A percentile compares a stretch with the other conserved stretches of the same genome.
phyloP scores from a whole-genome alignment of 2,888 invertebrate species.

The Lithosia quadra region DNA sequence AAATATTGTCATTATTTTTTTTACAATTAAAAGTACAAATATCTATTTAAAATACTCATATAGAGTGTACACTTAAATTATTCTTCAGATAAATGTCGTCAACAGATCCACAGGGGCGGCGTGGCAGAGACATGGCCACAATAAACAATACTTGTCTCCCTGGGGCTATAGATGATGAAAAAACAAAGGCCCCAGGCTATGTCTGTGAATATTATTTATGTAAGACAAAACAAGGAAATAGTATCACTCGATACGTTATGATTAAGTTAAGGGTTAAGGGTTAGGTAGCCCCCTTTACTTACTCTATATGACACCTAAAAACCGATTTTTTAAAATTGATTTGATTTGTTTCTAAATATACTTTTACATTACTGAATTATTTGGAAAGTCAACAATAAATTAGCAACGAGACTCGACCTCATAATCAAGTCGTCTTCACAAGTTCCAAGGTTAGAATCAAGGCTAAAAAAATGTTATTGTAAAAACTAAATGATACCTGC shows the following conservation, averaged over 20 bases:
- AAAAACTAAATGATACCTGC: too few species aligned
- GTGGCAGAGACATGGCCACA: background rate
- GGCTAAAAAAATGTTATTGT: too few species aligned
- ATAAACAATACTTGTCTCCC: constrained; percentile 14
- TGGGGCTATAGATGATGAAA: background rate
- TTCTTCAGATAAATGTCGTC: background rate
- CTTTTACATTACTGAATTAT: background rate
- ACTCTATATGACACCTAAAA: too few species aligned
- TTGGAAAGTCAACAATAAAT: background rate
- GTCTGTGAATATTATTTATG: background rate
- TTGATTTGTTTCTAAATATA: background rate
- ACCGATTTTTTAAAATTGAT: too few species aligned
- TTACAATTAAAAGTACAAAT: too few species aligned
- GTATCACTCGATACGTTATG: background rate
- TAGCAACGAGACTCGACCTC: background rate
- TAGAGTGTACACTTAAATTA: background rate
- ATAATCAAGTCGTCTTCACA: background rate
- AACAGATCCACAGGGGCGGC: background rate
- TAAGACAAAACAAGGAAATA: background rate
- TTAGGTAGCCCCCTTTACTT: too few species aligned
- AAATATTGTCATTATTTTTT: too few species aligned
- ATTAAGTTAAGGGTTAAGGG: background rate
- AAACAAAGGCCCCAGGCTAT: constrained; percentile 7
- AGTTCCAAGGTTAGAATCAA: too few species aligned
- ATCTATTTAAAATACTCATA: too few species aligned